These are phyloP conservation scores for Alcedo atthis DNA, from an alignment of 2,797 vertebrate species.

Conservation along the genomic window DNA sequence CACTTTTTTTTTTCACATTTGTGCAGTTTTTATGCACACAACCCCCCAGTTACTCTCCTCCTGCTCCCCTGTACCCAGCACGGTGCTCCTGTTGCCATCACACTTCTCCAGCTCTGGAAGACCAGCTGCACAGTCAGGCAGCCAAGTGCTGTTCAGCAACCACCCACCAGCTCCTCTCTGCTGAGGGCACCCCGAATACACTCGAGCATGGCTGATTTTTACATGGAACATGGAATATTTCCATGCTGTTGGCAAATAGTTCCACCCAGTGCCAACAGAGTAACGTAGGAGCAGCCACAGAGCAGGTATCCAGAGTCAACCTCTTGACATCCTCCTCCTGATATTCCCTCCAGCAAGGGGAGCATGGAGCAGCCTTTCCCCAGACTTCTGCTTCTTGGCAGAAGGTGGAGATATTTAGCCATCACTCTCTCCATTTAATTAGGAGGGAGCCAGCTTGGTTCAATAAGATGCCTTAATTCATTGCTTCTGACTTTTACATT, in stretches of 20 bases:
- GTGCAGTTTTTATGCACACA: not conserved
- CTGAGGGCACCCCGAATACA: not conserved
- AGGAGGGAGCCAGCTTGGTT: not conserved
- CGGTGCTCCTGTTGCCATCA: not conserved
- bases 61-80: not conserved
- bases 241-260: not conserved
- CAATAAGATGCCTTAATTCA: not conserved
- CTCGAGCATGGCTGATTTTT: fast-evolving
- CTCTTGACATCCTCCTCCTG: not conserved
- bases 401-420: not conserved
- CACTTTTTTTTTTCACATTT: fast-evolving
- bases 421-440: not conserved
- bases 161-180: not conserved
- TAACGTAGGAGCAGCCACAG: fast-evolving
- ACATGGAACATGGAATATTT: not conserved
- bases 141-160: not conserved
- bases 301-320: not conserved
- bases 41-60: not conserved
- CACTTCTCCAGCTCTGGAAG: not conserved
- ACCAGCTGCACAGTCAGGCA: not conserved
- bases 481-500: not conserved
- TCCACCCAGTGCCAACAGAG: not conserved
- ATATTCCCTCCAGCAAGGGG: not conserved
- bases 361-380: not conserved
- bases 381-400: not conserved